A percentile compares a stretch with the other conserved stretches of the same genome.
These are phyloP conservation scores for Sciurus vulgaris DNA, from an alignment of 2,797 vertebrate genomes.

Conservation along the genomic window DNA sequence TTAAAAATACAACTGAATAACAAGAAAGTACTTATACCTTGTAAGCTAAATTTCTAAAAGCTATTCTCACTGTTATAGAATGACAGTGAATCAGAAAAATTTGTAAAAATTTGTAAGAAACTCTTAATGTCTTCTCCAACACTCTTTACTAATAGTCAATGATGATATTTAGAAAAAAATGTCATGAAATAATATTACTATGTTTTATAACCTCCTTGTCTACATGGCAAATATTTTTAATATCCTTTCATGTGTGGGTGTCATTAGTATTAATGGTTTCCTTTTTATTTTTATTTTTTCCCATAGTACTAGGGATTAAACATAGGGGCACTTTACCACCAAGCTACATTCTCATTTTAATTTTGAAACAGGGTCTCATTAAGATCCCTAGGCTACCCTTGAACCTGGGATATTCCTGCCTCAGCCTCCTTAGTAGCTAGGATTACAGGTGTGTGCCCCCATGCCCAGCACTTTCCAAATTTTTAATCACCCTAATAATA, in stretches of 20 bases:
- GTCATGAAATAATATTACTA: background rate
- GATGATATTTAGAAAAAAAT: background rate
- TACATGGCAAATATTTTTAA: background rate
- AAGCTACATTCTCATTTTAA: background rate
- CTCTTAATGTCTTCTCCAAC: background rate
- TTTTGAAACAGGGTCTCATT: background rate
- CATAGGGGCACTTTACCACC: background rate
- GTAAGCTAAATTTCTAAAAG: constrained; percentile 62
- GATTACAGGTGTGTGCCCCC: background rate
- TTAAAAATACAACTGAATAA: background rate
- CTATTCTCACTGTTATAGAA: constrained; percentile 66
- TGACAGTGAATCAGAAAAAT: constrained; percentile 66
- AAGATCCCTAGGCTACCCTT: background rate
- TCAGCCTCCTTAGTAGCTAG: background rate
- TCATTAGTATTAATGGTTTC: background rate
- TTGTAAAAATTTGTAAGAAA: constrained; percentile 71
- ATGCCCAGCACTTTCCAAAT: background rate
- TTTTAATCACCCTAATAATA: constrained; percentile 20
- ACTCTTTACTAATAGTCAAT: constrained; percentile 47
- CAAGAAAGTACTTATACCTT: background rate
- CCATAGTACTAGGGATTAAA: background rate
- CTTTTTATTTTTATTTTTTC: background rate
- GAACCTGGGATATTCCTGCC: background rate
- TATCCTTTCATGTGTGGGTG: background rate
- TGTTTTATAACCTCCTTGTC: background rate